Base-by-base conservation (phyloP, 2,888 invertebrate species). In the Dasypolia templi region DNA sequence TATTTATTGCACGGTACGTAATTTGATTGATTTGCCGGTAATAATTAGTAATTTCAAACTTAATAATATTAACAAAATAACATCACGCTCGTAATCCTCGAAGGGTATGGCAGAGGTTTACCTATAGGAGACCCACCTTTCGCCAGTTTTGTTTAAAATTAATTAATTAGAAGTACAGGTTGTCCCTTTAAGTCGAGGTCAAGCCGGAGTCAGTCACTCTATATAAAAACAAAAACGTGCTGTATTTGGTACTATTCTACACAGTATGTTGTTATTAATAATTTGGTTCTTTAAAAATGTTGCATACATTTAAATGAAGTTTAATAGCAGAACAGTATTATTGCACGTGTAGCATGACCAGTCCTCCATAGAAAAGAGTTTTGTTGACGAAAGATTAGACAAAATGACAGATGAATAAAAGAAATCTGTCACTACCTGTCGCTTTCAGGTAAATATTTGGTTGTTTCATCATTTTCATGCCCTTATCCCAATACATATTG, bases 21-120 rank as follows among this genome's bases (percentile, higher is more conserved):
- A 44, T 53, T 76, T 46, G 14, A 67, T 26, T 39, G 22, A 58
- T 51, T 44, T 29, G 14, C 2, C 39, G n/a, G 70, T 69, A 58
- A 42, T n/a, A 2, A 11, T 77, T 29, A 44, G 44, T 63, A 29
- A 49, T 49, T 49, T 46, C 5, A 17, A 22, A 46, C 5, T 14
- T 44, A 14, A 44, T 44, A 29, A 29, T 19, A 29, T 62, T 4
- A 1, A 32, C 3, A 42, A 26, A 0, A 35, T 35, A n/a, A n/a
- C n/a, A 35, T 35, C 35, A 59, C 1, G 1, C 3, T 14, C 14
- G 32, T 32, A 12, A 6, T 32, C 11, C 12, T 19, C 22, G 19
- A 19, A 29, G 11, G 12, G 6, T 22, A 3, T 12, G 29, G 56
- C 12, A 12, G 22, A 12, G 14, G 22, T 22, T 11, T 29, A 19